These are phyloP conservation scores for Dolichallabes microphthalmus DNA, from an alignment of 2,113 vertebrate genomes.

Conservation along the genomic window DNA sequence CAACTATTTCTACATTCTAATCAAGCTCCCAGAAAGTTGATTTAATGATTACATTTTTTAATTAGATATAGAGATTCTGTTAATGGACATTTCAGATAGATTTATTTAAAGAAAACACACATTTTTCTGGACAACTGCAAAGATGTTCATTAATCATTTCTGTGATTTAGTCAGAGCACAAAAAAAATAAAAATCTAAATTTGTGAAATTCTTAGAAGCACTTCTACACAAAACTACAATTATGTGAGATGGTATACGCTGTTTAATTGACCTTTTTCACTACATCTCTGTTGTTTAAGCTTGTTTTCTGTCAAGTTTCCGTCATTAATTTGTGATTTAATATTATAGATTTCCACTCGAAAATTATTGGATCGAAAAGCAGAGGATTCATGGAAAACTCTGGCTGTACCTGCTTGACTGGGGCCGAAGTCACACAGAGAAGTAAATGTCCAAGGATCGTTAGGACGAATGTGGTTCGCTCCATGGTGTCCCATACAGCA, in stretches of 20 bases:
- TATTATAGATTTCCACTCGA: neutral
- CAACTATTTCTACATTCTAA: neutral
- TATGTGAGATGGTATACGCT: neutral
- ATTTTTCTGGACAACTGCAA: neutral
- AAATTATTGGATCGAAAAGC: neutral
- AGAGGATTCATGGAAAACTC: neutral
- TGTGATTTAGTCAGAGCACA: neutral
- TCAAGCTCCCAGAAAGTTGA: too few species aligned
- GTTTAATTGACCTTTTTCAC: neutral
- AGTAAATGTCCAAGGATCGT: neutral
- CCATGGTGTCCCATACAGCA: constrained; percentile 8
- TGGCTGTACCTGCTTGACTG: neutral
- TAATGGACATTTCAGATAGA: neutral
- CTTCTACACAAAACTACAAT: neutral
- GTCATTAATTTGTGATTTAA: neutral
- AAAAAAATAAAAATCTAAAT: neutral
- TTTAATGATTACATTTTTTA: too few species aligned
- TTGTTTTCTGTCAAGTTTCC: neutral
- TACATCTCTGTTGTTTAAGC: neutral
- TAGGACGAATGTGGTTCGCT: neutral
- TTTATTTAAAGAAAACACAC: neutral
- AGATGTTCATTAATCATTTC: neutral
- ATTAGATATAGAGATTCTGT: neutral
- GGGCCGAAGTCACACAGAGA: neutral
- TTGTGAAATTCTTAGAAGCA: neutral